These are phyloP conservation scores for Colius striatus DNA, from an alignment of 2,113 vertebrate genomes.

Conservation along the genomic window DNA sequence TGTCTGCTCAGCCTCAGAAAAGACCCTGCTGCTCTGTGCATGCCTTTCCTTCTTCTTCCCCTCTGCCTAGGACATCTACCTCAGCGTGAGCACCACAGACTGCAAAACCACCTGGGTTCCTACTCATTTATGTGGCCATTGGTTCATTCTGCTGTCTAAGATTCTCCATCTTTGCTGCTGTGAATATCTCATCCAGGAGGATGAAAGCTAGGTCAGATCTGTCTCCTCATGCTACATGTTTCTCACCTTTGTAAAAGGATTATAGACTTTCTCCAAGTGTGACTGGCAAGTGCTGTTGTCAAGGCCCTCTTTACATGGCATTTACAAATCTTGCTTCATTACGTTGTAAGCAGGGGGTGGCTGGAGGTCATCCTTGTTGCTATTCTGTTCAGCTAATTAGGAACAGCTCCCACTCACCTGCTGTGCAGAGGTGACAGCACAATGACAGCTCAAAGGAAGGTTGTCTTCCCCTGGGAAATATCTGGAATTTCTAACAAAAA, in stretches of 20 bases:
- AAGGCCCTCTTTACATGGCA: background rate
- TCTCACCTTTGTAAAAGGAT: background rate
- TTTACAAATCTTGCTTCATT: background rate
- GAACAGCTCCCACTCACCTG: background rate
- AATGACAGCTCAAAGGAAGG: background rate
- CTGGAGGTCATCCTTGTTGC: background rate
- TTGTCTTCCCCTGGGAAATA: background rate
- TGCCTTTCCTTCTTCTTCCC: background rate
- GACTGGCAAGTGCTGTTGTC: background rate
- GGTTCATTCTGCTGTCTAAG: background rate
- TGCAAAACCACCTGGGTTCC: background rate
- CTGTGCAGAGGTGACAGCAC: background rate
- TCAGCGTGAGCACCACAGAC: background rate
- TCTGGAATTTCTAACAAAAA: background rate
- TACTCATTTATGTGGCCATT: fast-evolving
- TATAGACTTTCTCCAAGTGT: background rate
- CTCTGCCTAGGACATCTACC: background rate
- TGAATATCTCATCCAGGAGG: background rate
- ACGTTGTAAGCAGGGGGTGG: background rate
- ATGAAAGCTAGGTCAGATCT: background rate
- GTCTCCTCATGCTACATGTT: background rate
- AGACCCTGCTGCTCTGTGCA: background rate
- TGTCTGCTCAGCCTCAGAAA: background rate
- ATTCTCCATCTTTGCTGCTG: background rate
- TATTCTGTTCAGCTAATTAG: background rate